Conservation (phyloP, 2,113 vertebrate genomes). For the Pluvialis apricaria region DNA sequence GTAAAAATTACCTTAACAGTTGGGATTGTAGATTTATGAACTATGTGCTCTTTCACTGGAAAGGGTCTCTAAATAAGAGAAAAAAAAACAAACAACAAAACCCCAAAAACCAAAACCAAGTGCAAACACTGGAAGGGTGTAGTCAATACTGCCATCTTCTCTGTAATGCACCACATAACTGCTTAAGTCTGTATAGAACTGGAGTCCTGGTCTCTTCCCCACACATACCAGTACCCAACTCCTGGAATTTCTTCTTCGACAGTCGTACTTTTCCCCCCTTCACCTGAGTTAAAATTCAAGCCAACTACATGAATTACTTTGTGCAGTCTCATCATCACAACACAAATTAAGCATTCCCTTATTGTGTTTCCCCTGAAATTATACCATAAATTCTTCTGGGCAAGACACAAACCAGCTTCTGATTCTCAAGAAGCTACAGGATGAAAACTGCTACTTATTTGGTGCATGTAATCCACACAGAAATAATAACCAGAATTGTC, state of each 20-base stretch:
- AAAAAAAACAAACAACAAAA: not conserved
- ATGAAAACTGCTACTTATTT: not conserved
- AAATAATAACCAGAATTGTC: not conserved
- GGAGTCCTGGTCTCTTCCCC: not conserved
- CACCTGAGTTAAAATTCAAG: not conserved
- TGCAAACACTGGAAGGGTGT: not conserved
- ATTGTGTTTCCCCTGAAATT: not conserved
- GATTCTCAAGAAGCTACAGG: not conserved
- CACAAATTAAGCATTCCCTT: not conserved
- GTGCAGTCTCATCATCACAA: not conserved
- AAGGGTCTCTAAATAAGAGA: not conserved
- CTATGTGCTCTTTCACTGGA: not conserved
- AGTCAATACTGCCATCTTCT: not conserved
- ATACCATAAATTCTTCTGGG: not conserved
- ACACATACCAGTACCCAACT: not conserved
- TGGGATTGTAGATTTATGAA: not conserved
- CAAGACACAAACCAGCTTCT: not conserved
- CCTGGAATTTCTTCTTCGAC: not conserved
- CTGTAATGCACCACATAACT: accelerated
- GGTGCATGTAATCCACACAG: not conserved
- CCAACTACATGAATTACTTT: not conserved
- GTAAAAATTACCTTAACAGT: not conserved
- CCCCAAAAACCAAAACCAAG: not conserved
- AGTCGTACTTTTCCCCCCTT: not conserved
- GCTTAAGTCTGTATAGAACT: not conserved